Evolutionary conservation across 2,113 vertebrate species (phyloP).

Genomic region (Hyla sarda): DNA sequence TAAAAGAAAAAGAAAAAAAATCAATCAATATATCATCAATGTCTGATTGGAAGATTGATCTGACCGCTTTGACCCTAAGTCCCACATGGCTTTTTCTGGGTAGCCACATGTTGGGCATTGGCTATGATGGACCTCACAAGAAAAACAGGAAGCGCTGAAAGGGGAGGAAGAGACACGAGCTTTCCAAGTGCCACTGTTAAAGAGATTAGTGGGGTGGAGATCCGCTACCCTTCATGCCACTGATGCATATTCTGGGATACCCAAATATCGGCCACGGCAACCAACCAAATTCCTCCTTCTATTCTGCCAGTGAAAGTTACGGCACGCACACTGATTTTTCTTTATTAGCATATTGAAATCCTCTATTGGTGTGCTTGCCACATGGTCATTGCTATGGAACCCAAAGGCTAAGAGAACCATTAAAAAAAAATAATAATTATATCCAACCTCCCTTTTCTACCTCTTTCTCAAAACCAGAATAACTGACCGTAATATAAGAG

Average conservation of each 20-base stretch:
- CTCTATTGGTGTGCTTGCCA: no score
- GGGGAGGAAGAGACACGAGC: background rate
- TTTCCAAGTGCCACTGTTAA: background rate
- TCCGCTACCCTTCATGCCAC: no score
- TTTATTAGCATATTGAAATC: no score
- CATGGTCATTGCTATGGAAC: no score
- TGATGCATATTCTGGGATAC: no score
- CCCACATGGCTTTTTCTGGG: background rate
- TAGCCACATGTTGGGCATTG: background rate
- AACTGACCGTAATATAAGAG: background rate
- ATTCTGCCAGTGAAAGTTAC: no score
- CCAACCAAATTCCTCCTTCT: no score
- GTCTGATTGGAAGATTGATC: background rate
- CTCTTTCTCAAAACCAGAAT: background rate
- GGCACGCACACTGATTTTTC: no score
- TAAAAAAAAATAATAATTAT: no score
- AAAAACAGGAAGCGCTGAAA: background rate
- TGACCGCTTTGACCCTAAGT: background rate
- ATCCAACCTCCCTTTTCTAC: background rate
- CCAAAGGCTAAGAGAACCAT: no score
- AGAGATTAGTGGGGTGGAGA: background rate
- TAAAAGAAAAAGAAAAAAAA: background rate
- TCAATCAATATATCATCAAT: background rate
- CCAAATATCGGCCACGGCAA: no score
- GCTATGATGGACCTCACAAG: background rate